Evolutionary conservation across 2,797 vertebrate genomes (phyloP).

Genomic region (Sebastes minor): DNA sequence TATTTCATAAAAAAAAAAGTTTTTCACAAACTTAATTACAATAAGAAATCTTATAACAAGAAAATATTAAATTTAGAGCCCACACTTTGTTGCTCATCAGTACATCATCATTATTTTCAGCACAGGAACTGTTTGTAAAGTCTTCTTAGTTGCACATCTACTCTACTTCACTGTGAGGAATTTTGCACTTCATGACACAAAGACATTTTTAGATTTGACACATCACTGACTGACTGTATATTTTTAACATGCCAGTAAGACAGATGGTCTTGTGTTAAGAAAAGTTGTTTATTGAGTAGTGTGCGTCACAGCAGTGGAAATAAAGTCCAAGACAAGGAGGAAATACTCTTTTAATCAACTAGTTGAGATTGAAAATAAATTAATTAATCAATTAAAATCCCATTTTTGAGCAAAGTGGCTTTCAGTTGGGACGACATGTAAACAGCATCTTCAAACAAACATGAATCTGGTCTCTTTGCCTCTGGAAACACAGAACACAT

Average conservation of each 20-base stretch:
- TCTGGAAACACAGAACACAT: slow-evolving; percentile 3
- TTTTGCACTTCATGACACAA: slow-evolving; percentile 24
- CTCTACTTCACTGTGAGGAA: slow-evolving; percentile 19
- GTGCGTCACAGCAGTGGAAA: background rate
- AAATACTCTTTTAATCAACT: background rate
- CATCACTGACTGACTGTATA: background rate
- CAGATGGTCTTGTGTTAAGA: background rate
- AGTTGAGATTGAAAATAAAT: background rate
- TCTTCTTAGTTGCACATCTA: background rate
- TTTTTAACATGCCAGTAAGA: background rate
- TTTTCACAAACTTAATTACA: slow-evolving; percentile 34
- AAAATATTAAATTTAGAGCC: background rate
- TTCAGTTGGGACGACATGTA: background rate
- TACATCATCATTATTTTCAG: background rate
- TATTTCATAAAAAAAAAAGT: slow-evolving; percentile 41
- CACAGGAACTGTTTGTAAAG: background rate
- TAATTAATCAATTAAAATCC: background rate
- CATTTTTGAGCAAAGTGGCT: background rate
- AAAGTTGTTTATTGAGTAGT: background rate
- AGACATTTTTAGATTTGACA: slow-evolving; percentile 19
- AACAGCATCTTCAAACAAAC: slow-evolving; percentile 17
- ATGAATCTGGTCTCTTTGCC: background rate
- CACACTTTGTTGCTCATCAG: background rate
- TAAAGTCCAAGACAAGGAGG: background rate
- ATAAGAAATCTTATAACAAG: slow-evolving; percentile 8